phyloP scores from a whole-genome alignment of 2,113 vertebrate species.

The Etia nguti region DNA sequence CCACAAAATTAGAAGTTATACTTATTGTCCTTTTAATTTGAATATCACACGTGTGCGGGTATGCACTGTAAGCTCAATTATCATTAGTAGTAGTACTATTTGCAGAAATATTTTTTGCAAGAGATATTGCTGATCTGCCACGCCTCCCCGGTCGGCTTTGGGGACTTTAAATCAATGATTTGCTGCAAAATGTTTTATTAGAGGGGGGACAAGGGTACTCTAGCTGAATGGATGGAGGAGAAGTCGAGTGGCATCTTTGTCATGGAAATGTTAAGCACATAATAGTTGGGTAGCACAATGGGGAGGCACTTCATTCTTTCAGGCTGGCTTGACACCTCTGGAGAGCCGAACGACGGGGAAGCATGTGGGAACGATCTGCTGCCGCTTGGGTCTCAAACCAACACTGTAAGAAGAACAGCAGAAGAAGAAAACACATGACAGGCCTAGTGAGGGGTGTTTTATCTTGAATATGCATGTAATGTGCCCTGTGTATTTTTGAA shows the following conservation, averaged over 20 bases:
- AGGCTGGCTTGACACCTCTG: constrained; percentile 95
- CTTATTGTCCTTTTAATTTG: not conserved
- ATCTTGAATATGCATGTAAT: not conserved
- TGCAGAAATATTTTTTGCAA: not conserved
- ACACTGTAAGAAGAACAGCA: constrained; percentile 19
- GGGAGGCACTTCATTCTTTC: constrained; percentile 98
- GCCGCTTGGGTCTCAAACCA: constrained; percentile 77
- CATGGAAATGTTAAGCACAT: constrained; percentile 99
- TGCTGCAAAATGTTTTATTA: constrained; percentile 99
- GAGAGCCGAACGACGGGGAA: constrained; percentile 94
- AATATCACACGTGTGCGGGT: not conserved
- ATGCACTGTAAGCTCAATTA: not conserved
- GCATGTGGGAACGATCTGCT: constrained; percentile 99
- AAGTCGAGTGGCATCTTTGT: constrained; percentile 99
- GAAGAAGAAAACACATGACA: constrained; percentile 26
- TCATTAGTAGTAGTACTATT: not conserved
- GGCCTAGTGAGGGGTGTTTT: not conserved
- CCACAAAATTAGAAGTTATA: not conserved
- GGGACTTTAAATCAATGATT: constrained; percentile 90
- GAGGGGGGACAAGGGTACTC: constrained; percentile 89
- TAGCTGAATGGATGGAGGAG: constrained; percentile 93
- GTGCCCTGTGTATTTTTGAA: not conserved
- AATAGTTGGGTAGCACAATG: constrained; percentile 96
- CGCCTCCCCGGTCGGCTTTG: constrained; percentile 61
- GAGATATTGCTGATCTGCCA: constrained; percentile 23